Evolutionary conservation across 2,797 vertebrate species (phyloP), one percentile per base, ranked within the genome.

Genomic region (Sitta carolinensis): DNA sequence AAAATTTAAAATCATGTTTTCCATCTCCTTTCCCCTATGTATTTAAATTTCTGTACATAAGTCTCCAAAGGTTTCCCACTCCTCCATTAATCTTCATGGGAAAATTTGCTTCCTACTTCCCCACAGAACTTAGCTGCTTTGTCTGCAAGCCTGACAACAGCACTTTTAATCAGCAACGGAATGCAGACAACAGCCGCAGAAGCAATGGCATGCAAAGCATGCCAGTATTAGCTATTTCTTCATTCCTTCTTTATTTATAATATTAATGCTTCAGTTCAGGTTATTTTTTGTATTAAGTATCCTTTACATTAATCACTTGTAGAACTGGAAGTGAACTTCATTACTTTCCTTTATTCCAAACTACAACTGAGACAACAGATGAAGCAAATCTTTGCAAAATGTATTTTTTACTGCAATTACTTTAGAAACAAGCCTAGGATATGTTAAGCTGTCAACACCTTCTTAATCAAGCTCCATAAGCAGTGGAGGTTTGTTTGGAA

Each of bases 101-200:
- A 90, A 90, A 92, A 15, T 27, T 54, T 51, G 40, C 48, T 74
- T 66, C 75, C 50, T 69, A 47, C 42, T 80, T 80, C 63, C n/a
- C 38, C 69, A 61, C 25, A 54, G 76, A 89, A 13, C 14, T 72
- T 64, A 74, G 79, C 54, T 94, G 69, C 75, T 91, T 89, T 89
- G 58, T 51, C 84, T 68, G 47, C 18, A 27, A 84, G 38, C 21
- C 69, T 16, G 1, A 93, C 55, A 85, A 38, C 69, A 81, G 48
- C 45, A 82, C 55, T 91, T 90, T 55, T 78, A 93, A 94, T 91
- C 91, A 91, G 54, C 87, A 88, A 3, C 59, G 85, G 91, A 94
- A 96, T 91, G 93, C 91, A 94, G 91, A 95, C 73, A 94, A 87
- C 14, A 45, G 48, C 84, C 75, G 52, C 43, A 75, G 82, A 80